A percentile compares a stretch with the other conserved stretches of the same genome.
Conservation (phyloP, 2,888 invertebrate genomes). For the Metopia argyrocephala region DNA sequence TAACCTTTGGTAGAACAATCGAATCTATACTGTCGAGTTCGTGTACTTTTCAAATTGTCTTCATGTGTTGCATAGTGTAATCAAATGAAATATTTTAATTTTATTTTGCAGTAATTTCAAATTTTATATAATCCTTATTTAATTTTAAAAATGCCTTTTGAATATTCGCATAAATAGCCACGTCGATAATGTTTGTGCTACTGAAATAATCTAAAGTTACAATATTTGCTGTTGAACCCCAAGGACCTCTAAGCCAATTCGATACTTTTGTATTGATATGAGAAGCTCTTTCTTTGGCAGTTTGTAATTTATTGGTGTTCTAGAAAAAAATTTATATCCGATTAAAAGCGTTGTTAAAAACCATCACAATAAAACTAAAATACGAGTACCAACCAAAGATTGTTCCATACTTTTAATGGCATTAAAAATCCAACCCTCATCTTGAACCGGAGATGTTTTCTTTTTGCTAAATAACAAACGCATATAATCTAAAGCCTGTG, state of each 20-base stretch:
- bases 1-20: too few relatives aligned
- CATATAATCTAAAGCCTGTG: slow-evolving; percentile 75
- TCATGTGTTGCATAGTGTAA: too few relatives aligned
- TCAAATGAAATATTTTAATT: neutral
- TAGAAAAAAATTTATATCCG: slow-evolving; percentile 39
- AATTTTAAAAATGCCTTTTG: slow-evolving; percentile 74
- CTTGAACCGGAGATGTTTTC: slow-evolving; percentile 71
- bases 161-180: slow-evolving; percentile 81
- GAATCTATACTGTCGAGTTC: too few relatives aligned
- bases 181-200: slow-evolving; percentile 85
- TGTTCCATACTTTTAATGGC: slow-evolving; percentile 75
- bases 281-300: slow-evolving; percentile 74
- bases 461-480: slow-evolving; percentile 75
- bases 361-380: neutral
- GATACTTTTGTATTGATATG: slow-evolving; percentile 83
- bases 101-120: slow-evolving; percentile 70
- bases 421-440: slow-evolving; percentile 76
- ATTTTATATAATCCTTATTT: slow-evolving; percentile 72
- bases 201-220: slow-evolving; percentile 87
- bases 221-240: slow-evolving; percentile 85
- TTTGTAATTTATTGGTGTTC: slow-evolving; percentile 72
- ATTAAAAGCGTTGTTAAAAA: too few relatives aligned
- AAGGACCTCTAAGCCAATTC: slow-evolving; percentile 83
- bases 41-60: too few relatives aligned
- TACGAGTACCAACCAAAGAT: slow-evolving; percentile 67